Evolutionary conservation across 1,140 invertebrate genomes (phyloP).

Genomic region (Meloidogyne chitwoodi): DNA sequence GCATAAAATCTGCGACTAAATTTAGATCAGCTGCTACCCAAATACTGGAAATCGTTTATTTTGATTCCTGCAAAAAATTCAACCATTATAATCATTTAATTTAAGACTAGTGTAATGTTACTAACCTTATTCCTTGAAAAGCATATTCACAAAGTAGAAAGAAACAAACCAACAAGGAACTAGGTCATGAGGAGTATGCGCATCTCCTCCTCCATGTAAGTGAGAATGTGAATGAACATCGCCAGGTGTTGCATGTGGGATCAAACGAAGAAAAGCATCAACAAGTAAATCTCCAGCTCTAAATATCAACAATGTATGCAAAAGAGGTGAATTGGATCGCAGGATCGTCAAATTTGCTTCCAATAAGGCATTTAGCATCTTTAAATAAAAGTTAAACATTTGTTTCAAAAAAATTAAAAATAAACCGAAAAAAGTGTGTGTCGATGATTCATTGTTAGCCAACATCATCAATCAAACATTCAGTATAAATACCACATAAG

Average conservation of each 20-base stretch:
- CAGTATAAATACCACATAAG: constrained; percentile 92
- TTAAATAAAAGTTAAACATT: no score
- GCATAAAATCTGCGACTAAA: constrained; percentile 85
- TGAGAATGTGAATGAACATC: constrained; percentile 64
- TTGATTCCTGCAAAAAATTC: not conserved
- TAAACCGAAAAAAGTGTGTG: constrained; percentile 63
- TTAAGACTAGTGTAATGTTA: no score
- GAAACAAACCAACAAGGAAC: constrained; percentile 44
- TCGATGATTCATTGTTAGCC: constrained; percentile 68
- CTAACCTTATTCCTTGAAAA: not conserved
- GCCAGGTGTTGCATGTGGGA: constrained; percentile 78
- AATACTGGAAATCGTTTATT: constrained; percentile 8
- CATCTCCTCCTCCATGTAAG: constrained; percentile 58
- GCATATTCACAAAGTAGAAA: no score
- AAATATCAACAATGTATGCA: constrained; percentile 86
- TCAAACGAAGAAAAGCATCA: constrained; percentile 91
- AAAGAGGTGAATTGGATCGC: constrained; percentile 46
- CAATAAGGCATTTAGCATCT: constrained; percentile 70
- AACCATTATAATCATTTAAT: no score
- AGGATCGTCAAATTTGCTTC: no score
- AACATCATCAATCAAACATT: constrained; percentile 91
- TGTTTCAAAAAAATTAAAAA: not conserved
- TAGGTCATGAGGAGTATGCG: constrained; percentile 44
- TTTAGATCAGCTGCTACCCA: constrained; percentile 87
- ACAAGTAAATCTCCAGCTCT: constrained; percentile 88